Percentiles rank a stretch among this genome's conserved stretches.
Conservation (phyloP, 2,113 vertebrate species). For the Strigops habroptila region DNA sequence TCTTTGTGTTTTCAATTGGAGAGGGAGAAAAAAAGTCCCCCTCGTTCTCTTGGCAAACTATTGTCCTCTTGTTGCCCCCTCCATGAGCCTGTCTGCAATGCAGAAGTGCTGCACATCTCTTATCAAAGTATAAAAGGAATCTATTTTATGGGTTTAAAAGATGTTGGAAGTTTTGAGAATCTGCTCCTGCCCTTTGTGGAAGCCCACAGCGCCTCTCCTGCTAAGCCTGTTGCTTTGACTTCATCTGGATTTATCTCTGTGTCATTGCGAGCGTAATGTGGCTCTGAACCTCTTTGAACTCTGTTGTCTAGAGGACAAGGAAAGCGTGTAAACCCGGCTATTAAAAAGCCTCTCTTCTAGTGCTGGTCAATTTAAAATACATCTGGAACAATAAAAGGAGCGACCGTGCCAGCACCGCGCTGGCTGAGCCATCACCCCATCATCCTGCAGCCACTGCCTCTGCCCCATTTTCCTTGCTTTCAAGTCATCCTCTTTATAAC, state of each 20-base stretch:
- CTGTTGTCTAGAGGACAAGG: not conserved
- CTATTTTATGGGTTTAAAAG: not conserved
- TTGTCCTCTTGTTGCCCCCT: not conserved
- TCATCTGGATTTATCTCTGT: not conserved
- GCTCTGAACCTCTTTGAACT: not conserved
- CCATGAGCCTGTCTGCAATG: rapidly evolving
- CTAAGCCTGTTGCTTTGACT: not conserved
- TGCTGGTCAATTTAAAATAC: not conserved
- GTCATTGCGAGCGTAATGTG: not conserved
- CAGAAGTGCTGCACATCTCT: not conserved
- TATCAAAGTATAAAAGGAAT: not conserved
- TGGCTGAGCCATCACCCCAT: not conserved
- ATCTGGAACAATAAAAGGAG: slow-evolving; percentile 12
- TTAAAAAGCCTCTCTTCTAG: not conserved
- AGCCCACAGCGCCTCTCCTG: not conserved
- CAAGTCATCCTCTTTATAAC: not conserved
- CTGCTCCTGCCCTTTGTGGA: not conserved
- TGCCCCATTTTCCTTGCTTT: not conserved
- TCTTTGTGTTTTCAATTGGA: not conserved
- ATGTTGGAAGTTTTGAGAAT: not conserved
- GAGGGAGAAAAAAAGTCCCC: not conserved
- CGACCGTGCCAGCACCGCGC: rapidly evolving
- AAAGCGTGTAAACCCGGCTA: not conserved
- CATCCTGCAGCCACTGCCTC: not conserved
- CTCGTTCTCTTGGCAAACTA: not conserved